These are phyloP conservation scores for Paguma larvata DNA, from an alignment of 2,797 vertebrate species.

Conservation along the genomic window DNA sequence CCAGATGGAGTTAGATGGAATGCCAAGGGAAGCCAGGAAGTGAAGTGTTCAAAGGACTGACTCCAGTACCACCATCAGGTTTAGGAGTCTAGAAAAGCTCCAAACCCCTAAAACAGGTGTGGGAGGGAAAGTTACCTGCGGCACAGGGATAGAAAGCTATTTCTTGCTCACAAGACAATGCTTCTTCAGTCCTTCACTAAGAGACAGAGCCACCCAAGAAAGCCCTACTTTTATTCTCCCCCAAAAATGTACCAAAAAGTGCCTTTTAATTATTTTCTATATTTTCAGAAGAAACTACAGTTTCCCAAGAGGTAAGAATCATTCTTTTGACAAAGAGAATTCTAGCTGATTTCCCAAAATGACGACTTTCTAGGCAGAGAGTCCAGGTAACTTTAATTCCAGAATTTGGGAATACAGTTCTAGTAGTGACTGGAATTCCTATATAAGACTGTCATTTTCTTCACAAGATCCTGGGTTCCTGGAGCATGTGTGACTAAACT, in stretches of 20 bases:
- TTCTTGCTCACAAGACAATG: neutral
- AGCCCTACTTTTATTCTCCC: neutral
- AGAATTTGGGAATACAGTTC: neutral
- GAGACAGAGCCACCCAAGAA: fast-evolving
- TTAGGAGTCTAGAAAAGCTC: neutral
- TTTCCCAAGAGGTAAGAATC: neutral
- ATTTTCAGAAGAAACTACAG: neutral
- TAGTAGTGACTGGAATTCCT: neutral
- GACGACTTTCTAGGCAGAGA: neutral
- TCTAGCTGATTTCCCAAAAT: neutral
- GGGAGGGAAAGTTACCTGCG: neutral
- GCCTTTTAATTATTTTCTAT: neutral
- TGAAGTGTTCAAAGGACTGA: too few relatives aligned
- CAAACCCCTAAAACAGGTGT: fast-evolving
- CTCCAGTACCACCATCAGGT: neutral
- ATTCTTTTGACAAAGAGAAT: neutral
- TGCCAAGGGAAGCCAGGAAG: too few relatives aligned
- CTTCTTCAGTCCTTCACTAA: neutral
- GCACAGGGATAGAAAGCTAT: fast-evolving
- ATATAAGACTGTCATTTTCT: neutral
- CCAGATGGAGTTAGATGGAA: neutral
- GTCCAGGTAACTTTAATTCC: neutral
- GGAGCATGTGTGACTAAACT: neutral
- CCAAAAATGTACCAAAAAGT: neutral
- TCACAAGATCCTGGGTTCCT: neutral